These are phyloP conservation scores for Galerucella nymphaeae DNA, from an alignment of 2,888 invertebrate genomes.

Conservation along the genomic window DNA sequence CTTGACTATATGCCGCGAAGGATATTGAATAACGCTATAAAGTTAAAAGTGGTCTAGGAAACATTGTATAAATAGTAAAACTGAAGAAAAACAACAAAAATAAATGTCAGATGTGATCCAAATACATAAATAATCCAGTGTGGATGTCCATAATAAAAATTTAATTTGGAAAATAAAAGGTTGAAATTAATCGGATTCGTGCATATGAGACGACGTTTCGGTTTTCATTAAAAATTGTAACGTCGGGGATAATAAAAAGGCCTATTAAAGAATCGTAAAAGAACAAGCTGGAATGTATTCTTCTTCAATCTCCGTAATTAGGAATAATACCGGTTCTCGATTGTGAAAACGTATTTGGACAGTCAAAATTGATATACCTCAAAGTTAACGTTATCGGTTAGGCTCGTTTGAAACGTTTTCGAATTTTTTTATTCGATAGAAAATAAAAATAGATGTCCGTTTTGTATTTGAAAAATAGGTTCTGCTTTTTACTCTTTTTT, in stretches of 20 bases:
- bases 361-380: constrained; percentile 11
- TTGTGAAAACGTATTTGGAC: constrained; percentile 26
- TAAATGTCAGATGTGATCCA: neutral
- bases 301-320: constrained; percentile 32
- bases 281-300: constrained; percentile 24
- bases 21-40: too few relatives aligned
- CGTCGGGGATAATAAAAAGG: constrained; percentile 21
- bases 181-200: neutral
- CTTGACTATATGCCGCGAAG: too few relatives aligned
- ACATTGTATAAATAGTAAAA: too few relatives aligned
- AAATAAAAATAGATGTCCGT: too few relatives aligned
- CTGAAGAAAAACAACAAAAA: neutral
- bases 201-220: constrained; percentile 6
- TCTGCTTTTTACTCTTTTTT: too few relatives aligned
- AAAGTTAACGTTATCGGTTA: constrained; percentile 9
- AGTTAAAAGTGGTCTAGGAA: too few relatives aligned
- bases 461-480: too few relatives aligned
- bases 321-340: constrained; percentile 32
- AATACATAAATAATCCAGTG: neutral
- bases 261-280: constrained; percentile 24
- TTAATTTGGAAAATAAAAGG: neutral
- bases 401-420: constrained; percentile 3
- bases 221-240: constrained; percentile 15
- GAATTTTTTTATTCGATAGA: neutral
- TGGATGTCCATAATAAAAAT: neutral